Conservation (phyloP, 2,888 invertebrate genomes). For the Ypsolopha sequella region DNA sequence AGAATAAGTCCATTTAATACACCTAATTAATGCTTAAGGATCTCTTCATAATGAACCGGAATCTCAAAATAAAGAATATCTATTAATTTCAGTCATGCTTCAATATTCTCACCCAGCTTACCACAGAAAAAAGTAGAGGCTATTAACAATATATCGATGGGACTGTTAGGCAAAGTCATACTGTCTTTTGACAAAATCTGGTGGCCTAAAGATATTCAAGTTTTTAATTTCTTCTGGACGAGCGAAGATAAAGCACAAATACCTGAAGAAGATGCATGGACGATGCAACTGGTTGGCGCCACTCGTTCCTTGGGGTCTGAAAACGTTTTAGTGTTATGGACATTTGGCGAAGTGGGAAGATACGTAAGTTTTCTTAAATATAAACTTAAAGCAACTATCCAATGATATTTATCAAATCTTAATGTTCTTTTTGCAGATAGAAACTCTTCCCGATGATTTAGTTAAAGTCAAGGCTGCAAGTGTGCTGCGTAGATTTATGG, state of each 20-base stretch:
- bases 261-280: slow-evolving; percentile 3
- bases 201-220: slow-evolving; percentile 56
- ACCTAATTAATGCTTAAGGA: too few species aligned
- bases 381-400: too few species aligned
- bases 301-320: slow-evolving; percentile 3
- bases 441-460: slow-evolving; percentile 4
- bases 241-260: slow-evolving; percentile 5
- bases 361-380: slow-evolving; percentile 2
- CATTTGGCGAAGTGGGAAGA: slow-evolving; percentile 4
- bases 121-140: slow-evolving; percentile 53
- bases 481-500: slow-evolving; percentile 4
- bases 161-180: slow-evolving; percentile 74
- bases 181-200: slow-evolving; percentile 71
- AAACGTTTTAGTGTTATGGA: slow-evolving; percentile 6
- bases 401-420: too few species aligned
- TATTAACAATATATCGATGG: slow-evolving; percentile 68
- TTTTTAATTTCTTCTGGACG: slow-evolving; percentile 42
- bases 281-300: slow-evolving; percentile 1
- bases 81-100: slow-evolving; percentile 20
- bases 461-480: slow-evolving; percentile 1
- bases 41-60: too few species aligned
- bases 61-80: too few species aligned
- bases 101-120: slow-evolving; percentile 63
- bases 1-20: too few species aligned
- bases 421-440: slow-evolving; percentile 2